These are phyloP conservation scores for Kradibia gibbosae DNA, from an alignment of 1,140 invertebrate species.

Conservation along the genomic window DNA sequence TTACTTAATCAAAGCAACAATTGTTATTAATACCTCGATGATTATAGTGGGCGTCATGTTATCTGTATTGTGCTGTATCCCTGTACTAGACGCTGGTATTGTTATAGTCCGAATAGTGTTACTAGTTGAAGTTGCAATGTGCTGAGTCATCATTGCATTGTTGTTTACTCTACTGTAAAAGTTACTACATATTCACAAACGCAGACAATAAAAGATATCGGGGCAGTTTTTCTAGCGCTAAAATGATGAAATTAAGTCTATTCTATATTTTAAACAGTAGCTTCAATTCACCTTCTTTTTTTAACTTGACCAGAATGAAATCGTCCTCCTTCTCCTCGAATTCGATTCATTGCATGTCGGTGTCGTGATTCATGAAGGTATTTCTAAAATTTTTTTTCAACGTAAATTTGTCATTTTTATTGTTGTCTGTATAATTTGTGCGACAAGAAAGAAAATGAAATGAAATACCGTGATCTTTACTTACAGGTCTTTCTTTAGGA, in stretches of 20 bases:
- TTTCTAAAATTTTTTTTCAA: conserved; percentile 81
- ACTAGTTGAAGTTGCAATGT: conserved; percentile 58
- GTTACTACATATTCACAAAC: conserved; percentile 26
- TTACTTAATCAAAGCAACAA: background rate
- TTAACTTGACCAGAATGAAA: conserved; percentile 88
- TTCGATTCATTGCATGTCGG: conserved; percentile 97
- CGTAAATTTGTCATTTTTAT: background rate
- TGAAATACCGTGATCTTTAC: conserved; percentile 55
- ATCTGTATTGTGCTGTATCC: conserved; percentile 62
- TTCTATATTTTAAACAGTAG: conserved; percentile 20
- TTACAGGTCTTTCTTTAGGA: conserved; percentile 93
- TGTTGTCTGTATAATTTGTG: background rate
- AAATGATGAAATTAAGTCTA: conserved; percentile 19
- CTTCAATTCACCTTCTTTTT: conserved; percentile 72
- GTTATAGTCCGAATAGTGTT: conserved; percentile 62
- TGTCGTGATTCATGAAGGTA: conserved; percentile 99
- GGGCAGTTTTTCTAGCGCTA: conserved; percentile 25
- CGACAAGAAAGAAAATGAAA: background rate
- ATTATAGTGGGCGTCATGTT: conserved; percentile 64
- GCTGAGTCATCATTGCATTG: conserved; percentile 56
- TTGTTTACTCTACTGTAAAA: conserved; percentile 55
- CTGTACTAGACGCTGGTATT: conserved; percentile 60
- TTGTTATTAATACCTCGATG: conserved; percentile 59
- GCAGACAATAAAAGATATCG: conserved; percentile 21
- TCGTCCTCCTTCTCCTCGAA: conserved; percentile 95